Evolutionary conservation across 2,113 vertebrate species (phyloP).

Genomic region (Pachypanchax playfairii): DNA sequence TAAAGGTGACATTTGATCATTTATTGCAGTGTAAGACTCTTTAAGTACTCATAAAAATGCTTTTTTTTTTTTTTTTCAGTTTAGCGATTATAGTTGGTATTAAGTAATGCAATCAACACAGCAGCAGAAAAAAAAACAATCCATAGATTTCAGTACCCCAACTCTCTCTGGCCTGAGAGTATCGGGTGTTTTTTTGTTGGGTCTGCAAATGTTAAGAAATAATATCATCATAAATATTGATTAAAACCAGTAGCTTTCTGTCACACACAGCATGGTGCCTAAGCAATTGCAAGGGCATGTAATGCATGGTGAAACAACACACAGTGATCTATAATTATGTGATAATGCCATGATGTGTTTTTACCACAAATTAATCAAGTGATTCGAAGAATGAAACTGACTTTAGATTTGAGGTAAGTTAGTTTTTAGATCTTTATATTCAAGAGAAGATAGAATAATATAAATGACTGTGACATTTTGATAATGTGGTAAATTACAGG

Average conservation of each 20-base stretch:
- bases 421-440: constrained; percentile 36
- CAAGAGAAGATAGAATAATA: constrained; percentile 28
- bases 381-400: constrained; percentile 50
- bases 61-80: constrained; percentile 2
- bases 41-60: too few species aligned
- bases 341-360: constrained; percentile 41
- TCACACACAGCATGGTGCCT: constrained; percentile 45
- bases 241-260: constrained; percentile 63
- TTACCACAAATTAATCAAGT: constrained; percentile 40
- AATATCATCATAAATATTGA: constrained; percentile 72
- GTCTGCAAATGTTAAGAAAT: constrained; percentile 57
- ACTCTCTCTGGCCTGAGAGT: constrained; percentile 16
- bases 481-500: constrained; percentile 11
- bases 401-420: constrained; percentile 35
- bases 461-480: constrained; percentile 23
- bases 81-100: background rate
- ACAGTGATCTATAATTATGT: constrained; percentile 63
- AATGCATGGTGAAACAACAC: constrained; percentile 69
- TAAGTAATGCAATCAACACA: background rate
- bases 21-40: background rate
- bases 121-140: constrained; percentile 32
- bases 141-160: constrained; percentile 7
- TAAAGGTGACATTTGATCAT: constrained; percentile 2
- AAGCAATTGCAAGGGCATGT: constrained; percentile 54
- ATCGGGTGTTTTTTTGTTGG: constrained; percentile 34